These are phyloP conservation scores for Chironex yamaguchii DNA, from an alignment of 30 jellyfish, hydroid and myxozoan species.

Conservation along the genomic window DNA sequence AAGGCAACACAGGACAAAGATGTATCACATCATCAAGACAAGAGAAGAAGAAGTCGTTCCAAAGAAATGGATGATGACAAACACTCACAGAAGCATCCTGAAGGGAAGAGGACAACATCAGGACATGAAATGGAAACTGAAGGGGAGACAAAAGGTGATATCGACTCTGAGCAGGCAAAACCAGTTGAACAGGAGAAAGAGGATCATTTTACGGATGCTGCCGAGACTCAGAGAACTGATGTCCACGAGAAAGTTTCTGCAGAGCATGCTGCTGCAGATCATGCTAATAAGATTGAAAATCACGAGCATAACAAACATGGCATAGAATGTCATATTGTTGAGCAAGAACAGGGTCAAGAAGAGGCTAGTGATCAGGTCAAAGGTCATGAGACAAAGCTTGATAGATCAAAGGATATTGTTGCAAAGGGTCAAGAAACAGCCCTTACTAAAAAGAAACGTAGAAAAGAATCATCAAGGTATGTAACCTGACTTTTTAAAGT, in stretches of 20 bases:
- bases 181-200: background rate
- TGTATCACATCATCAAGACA: background rate
- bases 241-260: slow-evolving; percentile 44
- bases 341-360: background rate
- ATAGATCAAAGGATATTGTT: too few relatives aligned
- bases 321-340: background rate
- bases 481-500: too few relatives aligned
- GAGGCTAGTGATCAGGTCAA: slow-evolving; percentile 5
- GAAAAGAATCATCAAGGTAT: too few relatives aligned
- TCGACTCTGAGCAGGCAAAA: background rate
- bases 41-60: background rate
- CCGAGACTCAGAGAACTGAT: background rate
- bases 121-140: background rate
- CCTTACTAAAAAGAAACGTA: too few relatives aligned
- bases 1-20: background rate
- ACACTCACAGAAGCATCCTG: background rate
- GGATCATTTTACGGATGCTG: background rate
- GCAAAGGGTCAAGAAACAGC: too few relatives aligned
- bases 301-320: slow-evolving; percentile 10
- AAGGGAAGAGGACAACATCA: background rate
- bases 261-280: slow-evolving; percentile 26
- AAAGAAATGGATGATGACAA: background rate
- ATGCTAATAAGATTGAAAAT: slow-evolving; percentile 15
- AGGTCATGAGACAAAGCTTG: too few relatives aligned
- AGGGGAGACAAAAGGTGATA: background rate